phyloP scores from a whole-genome alignment of 2,888 invertebrate species.

The Odontothrips loti region DNA sequence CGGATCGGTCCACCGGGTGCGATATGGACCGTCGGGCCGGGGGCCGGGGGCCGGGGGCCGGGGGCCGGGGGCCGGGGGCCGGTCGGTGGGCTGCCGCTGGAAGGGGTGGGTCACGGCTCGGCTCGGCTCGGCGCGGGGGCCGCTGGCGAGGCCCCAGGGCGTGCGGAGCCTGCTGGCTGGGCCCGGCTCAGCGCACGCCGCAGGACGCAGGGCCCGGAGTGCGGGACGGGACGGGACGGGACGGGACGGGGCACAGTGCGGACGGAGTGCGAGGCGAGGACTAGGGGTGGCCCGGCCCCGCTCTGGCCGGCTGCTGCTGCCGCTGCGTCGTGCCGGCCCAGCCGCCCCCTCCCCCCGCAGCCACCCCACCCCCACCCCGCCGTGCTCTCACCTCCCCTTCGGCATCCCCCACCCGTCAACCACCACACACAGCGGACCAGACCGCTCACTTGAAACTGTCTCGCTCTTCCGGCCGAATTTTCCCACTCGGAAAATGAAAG shows the following conservation, averaged over 20 bases:
- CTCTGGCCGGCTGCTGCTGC: neutral
- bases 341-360: neutral
- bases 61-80: neutral
- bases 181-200: neutral
- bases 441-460: no score
- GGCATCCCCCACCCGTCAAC: no score
- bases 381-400: neutral
- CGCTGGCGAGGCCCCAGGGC: neutral
- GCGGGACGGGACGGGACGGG: neutral
- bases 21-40: neutral
- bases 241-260: neutral
- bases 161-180: neutral
- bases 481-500: no score
- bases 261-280: neutral
- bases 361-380: neutral
- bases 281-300: neutral
- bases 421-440: no score
- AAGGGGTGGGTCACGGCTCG: neutral
- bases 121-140: neutral
- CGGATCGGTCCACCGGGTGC: no score
- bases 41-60: neutral
- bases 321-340: neutral
- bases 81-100: neutral
- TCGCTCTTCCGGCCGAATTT: no score
- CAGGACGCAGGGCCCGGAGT: neutral